Percentiles rank a stretch among this genome's conserved stretches.
These are phyloP conservation scores for Cryptotermes secundus DNA, from an alignment of 1,140 invertebrate species.

Conservation along the genomic window DNA sequence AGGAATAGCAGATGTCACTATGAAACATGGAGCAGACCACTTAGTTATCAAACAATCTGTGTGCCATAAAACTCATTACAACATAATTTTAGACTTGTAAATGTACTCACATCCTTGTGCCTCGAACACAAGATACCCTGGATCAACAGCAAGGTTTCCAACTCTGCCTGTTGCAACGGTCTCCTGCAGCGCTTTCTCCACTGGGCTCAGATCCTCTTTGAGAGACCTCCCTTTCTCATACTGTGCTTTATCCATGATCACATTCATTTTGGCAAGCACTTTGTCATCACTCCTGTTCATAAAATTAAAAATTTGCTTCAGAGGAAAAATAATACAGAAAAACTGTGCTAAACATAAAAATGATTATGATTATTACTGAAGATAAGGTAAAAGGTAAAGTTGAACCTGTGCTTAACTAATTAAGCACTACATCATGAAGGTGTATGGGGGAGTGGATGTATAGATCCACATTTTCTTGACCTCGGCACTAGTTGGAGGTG, in stretches of 20 bases:
- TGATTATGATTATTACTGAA: too few relatives aligned
- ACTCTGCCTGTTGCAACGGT: conserved; percentile 69
- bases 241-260: conserved; percentile 64
- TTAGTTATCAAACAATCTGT: too few relatives aligned
- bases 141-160: conserved; percentile 76
- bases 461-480: too few relatives aligned
- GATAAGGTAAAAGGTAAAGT: too few relatives aligned
- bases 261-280: conserved; percentile 63
- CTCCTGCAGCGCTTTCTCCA: conserved; percentile 63
- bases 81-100: background rate
- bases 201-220: conserved; percentile 51
- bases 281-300: conserved; percentile 55
- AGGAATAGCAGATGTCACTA: conserved; percentile 47
- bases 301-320: conserved; percentile 32
- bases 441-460: too few relatives aligned
- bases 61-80: background rate
- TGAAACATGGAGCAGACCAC: conserved; percentile 35
- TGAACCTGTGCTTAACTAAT: too few relatives aligned
- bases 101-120: conserved; percentile 58
- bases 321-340: conserved; percentile 13
- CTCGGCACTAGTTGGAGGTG: too few relatives aligned
- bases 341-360: background rate
- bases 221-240: conserved; percentile 59
- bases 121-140: conserved; percentile 68
- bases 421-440: too few relatives aligned